Base-by-base conservation (phyloP, 2,888 invertebrate species). In the Morpho achilles region DNA sequence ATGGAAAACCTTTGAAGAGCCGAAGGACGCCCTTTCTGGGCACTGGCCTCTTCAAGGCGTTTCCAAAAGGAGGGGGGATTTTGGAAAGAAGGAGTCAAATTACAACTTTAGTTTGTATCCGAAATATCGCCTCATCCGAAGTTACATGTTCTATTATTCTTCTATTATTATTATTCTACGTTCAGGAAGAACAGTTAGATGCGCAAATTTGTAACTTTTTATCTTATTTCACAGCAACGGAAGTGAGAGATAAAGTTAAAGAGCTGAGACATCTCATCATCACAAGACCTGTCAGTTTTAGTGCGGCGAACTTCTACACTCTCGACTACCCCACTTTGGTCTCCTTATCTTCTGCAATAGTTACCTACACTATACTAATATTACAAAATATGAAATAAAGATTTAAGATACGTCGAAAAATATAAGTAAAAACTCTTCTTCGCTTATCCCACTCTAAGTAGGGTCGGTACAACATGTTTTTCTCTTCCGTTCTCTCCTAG, bases 361-460 rank as follows among this genome's bases (percentile, higher is more conserved):
- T 80, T 32, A 86, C 86, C 0, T 86, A 86, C 60, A 80, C 81
- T 0, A 83, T 87, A n/a, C 84, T 86, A 68, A 63, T 87, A 47
- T 60, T 85, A 54, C 85, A 87, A 67, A 81, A 59, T 59, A 52
- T 67, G 8, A 65, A 64, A 44, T 70, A 62, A 56, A 50, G 7
- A 6, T 44, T 10, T 16, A 32, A 42, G 32, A 32, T 32, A 32
- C 1, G 32, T 2, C 3, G 32, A 32, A 32, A 16, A 32, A 32
- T 32, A 32, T 0, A 3, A 32, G 32, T 32, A 5, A 32, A 3
- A 32, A 32, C 5, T 32, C 32, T 32, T 0, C 32, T 32, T 44
- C 32, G 0, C 8, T n/a, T 6, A 32, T 47, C 22, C 8, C 32
- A 32, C 32, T 32, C 32, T 32, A 32, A 32, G 3, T 32, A 3